Evolutionary conservation across 2,888 invertebrate species (phyloP).

Genomic region (Apamea epomidion): DNA sequence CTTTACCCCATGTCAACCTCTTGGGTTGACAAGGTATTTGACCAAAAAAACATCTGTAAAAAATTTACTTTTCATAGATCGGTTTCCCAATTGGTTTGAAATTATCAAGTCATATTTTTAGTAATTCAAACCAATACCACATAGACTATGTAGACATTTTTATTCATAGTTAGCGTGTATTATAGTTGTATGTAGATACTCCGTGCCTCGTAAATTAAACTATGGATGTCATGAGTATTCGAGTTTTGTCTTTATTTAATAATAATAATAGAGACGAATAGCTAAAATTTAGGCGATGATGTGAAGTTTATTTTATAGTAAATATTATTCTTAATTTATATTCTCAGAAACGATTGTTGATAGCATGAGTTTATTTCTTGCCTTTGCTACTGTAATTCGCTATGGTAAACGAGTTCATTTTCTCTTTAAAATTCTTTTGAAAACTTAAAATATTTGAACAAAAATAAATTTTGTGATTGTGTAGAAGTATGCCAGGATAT

Average conservation of each 20-base stretch:
- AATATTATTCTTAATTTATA: conserved; percentile 56
- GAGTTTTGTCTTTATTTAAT: conserved; percentile 41
- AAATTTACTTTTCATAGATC: not conserved
- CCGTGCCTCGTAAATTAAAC: conserved; percentile 68
- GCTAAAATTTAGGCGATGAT: conserved; percentile 32
- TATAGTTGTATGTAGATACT: conserved; percentile 57
- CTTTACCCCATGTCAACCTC: too few species aligned
- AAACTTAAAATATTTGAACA: conserved; percentile 13
- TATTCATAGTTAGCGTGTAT: conserved; percentile 56
- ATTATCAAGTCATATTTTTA: conserved; percentile 63
- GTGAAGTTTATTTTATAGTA: conserved; percentile 41
- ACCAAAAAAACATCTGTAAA: not conserved
- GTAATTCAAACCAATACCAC: conserved; percentile 53
- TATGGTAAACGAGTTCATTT: not conserved
- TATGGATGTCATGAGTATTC: conserved; percentile 47
- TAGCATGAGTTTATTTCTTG: conserved; percentile 4
- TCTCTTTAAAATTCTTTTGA: not conserved
- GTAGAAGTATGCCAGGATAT: conserved; percentile 40
- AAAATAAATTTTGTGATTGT: conserved; percentile 47
- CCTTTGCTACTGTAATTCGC: conserved; percentile 10
- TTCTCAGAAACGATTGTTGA: conserved; percentile 22
- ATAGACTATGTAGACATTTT: conserved; percentile 53
- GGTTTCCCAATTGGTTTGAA: conserved; percentile 57
- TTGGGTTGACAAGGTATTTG: too few species aligned
- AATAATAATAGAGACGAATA: conserved; percentile 29